These are phyloP conservation scores for Anas bahamensis DNA, from an alignment of 2,797 vertebrate species.

Conservation along the genomic window DNA sequence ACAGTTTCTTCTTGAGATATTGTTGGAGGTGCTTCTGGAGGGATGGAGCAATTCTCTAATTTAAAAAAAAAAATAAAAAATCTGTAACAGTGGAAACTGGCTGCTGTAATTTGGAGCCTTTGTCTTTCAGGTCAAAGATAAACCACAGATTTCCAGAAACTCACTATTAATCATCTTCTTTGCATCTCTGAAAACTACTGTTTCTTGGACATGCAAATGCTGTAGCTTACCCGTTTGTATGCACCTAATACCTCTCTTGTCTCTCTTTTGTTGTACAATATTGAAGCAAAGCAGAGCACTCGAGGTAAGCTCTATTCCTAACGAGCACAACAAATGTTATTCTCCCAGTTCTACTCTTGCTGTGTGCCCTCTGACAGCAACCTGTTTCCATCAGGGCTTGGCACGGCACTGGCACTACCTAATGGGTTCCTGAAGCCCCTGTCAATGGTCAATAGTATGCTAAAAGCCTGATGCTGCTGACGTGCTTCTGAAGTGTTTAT, in stretches of 20 bases:
- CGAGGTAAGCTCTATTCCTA: neutral
- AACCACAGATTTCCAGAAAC: neutral
- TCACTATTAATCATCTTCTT: neutral
- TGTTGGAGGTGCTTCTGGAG: neutral
- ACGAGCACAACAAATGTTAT: neutral
- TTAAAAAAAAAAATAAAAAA: neutral
- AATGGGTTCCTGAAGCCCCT: neutral
- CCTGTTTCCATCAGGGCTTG: neutral
- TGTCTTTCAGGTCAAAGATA: neutral
- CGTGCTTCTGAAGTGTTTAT: neutral
- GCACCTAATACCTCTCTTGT: neutral
- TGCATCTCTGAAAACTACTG: neutral
- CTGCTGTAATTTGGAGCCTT: neutral
- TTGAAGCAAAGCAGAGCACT: neutral
- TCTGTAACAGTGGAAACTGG: accelerated
- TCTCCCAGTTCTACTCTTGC: neutral
- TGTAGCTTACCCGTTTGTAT: neutral
- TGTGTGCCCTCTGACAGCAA: neutral
- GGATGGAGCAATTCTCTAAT: neutral
- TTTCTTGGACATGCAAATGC: neutral
- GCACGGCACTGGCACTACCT: neutral
- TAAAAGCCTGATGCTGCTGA: neutral
- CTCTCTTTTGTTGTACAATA: neutral
- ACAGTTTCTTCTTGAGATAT: neutral
- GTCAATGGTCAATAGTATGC: neutral